These are phyloP conservation scores for Oryzias sinensis DNA, from an alignment of 2,797 vertebrate species.

Conservation along the genomic window DNA sequence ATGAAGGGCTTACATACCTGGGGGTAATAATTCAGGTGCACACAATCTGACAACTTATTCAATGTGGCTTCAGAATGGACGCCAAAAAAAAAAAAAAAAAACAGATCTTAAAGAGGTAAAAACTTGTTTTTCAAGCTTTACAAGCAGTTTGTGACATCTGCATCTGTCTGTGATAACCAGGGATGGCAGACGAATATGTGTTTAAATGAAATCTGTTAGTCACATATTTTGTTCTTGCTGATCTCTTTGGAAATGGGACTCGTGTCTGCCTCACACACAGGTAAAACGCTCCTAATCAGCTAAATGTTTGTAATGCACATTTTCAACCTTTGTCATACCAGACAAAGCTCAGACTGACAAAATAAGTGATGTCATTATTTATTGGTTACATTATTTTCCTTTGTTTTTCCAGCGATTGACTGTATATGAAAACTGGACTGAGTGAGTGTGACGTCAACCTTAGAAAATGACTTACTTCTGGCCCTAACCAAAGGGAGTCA, in stretches of 20 bases:
- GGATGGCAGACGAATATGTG: neutral
- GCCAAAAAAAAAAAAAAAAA: constrained; percentile 10
- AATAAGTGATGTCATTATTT: too few species aligned
- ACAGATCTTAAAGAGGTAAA: constrained; percentile 14
- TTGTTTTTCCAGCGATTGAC: too few species aligned
- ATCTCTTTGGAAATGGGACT: neutral
- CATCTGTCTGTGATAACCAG: neutral
- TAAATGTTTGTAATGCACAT: too few species aligned
- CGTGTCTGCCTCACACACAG: neutral
- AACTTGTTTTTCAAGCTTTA: constrained; percentile 5
- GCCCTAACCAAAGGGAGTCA: too few species aligned
- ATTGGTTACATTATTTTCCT: too few species aligned
- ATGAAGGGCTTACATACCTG: constrained; percentile 72
- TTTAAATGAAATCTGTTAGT: neutral
- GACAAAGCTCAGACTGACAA: too few species aligned
- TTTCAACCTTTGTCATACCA: too few species aligned
- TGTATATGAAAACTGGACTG: too few species aligned
- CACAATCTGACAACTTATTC: constrained; percentile 43
- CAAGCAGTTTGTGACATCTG: neutral
- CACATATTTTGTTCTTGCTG: neutral
- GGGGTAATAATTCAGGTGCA: constrained; percentile 54
- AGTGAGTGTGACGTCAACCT: too few species aligned
- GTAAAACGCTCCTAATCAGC: neutral
- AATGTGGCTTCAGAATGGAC: constrained; percentile 46
- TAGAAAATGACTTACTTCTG: too few species aligned